Evolutionary conservation across 2,797 vertebrate genomes (phyloP), one percentile per base, ranked within the genome.

Genomic region (Sebastes kiyomatsui): DNA sequence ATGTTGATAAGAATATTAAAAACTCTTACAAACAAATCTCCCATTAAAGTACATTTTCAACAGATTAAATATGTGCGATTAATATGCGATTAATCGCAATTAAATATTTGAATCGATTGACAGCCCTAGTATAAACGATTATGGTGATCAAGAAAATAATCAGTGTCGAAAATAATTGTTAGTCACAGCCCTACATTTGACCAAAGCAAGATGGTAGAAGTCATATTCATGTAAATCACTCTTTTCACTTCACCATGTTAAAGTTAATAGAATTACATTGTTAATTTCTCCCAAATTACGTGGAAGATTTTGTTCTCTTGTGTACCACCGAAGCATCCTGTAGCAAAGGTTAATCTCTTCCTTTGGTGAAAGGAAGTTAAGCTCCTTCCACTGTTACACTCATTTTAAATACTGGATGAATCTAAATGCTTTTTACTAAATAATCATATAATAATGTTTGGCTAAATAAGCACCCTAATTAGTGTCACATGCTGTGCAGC

Each of bases 401-500:
- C 6, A 28, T 62, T 66, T 67, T 25, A 25, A 56, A 18, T 75
- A 66, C 4, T 46, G 7, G 14, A 6, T 28, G n/a, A 22, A 23
- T 7, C 9, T 18, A 16, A 58, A 62, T 7, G 54, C 2, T 70
- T 77, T 52, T 60, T 20, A 35, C 11, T 60, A 10, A 12, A 13
- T 35, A n/a, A n/a, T 49, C 22, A 18, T 61, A 13, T 7, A 5
- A 6, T 64, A 59, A 30, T 20, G 22, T 25, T 64, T 55, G 2
- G 20, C 2, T 13, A 25, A 61, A 32, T 49, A 8, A 69, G 27
- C 55, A 25, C 5, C 1, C 13, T 81, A 77, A 84, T 84, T 58
- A 73, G 55, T 68, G 54, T 46, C 87, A 74, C 83, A 72, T 66
- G 54, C 70, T 62, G 25, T 35, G 55, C 58, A 35, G 70, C 42